phyloP scores from a whole-genome alignment of 2,797 vertebrate genomes.

The Naso thynnoides region DNA sequence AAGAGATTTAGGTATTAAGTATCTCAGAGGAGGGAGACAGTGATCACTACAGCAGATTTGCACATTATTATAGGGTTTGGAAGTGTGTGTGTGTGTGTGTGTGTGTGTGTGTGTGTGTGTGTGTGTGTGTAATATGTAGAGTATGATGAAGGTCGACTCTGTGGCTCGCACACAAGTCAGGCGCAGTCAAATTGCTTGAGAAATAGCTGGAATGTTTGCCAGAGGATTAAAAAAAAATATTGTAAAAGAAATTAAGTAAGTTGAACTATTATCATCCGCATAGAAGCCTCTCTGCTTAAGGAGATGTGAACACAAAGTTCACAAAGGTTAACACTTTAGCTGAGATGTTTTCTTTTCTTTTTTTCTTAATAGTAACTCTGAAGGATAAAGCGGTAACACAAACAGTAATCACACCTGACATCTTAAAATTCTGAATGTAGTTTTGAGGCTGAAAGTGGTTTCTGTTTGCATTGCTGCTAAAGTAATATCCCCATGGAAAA shows the following conservation, averaged over 20 bases:
- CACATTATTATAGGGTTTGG: conserved; percentile 59
- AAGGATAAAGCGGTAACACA: conserved; percentile 25
- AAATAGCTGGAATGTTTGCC: not conserved
- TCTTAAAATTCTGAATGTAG: conserved; percentile 41
- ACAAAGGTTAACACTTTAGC: conserved; percentile 6
- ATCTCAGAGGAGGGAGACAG: conserved; percentile 75
- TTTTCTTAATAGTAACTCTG: conserved; percentile 6
- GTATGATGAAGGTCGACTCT: conserved; percentile 16
- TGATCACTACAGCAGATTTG: conserved; percentile 72
- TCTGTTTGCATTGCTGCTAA: conserved; percentile 41
- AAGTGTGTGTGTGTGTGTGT: conserved; percentile 27
- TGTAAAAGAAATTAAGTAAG: not conserved
- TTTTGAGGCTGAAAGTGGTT: conserved; percentile 41
- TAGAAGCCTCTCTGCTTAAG: not conserved
- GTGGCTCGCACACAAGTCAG: conserved; percentile 1
- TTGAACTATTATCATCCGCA: conserved; percentile 2
- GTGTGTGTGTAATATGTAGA: conserved; percentile 20
- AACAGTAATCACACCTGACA: conserved; percentile 46
- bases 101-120: conserved; percentile 24
- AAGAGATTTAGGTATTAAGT: conserved; percentile 81
- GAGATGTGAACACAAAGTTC: conserved; percentile 25
- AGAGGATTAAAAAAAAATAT: not conserved
- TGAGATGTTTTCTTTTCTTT: not conserved
- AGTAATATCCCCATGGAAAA: conserved; percentile 46
- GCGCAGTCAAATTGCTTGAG: not conserved